These are phyloP conservation scores for Ochotona princeps DNA, from an alignment of 2,113 vertebrate genomes.

Conservation along the genomic window DNA sequence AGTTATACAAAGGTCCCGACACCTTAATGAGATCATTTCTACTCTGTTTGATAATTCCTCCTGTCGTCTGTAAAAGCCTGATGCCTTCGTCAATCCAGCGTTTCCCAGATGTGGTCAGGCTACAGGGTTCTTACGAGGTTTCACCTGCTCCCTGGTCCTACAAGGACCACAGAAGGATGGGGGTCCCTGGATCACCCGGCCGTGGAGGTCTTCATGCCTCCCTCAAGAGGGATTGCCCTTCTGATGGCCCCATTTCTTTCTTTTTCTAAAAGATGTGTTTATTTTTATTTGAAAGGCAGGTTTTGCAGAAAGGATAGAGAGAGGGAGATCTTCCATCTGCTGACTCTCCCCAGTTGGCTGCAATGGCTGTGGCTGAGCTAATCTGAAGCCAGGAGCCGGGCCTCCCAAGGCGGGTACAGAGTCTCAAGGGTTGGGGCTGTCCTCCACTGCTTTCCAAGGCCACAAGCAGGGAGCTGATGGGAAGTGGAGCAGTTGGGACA, in stretches of 20 bases:
- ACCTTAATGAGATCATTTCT: background rate
- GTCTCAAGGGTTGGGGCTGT: too few species aligned
- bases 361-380: too few species aligned
- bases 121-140: background rate
- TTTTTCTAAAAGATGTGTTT: too few species aligned
- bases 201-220: background rate
- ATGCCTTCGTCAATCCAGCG: background rate
- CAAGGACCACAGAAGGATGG: background rate
- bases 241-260: background rate
- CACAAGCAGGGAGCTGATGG: too few species aligned
- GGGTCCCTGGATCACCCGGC: background rate
- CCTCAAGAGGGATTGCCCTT: accelerated
- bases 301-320: too few species aligned
- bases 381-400: too few species aligned
- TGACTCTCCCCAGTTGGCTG: too few species aligned
- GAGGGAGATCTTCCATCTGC: too few species aligned
- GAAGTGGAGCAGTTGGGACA: too few species aligned
- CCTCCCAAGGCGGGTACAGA: too few species aligned
- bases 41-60: background rate
- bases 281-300: too few species aligned
- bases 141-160: background rate
- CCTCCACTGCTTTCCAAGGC: too few species aligned
- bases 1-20: background rate
- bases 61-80: background rate
- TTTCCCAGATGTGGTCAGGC: background rate